Percentiles rank a stretch among this genome's conserved stretches.
Conservation (phyloP, 2,888 invertebrate species). For the Drosophila sordidula region DNA sequence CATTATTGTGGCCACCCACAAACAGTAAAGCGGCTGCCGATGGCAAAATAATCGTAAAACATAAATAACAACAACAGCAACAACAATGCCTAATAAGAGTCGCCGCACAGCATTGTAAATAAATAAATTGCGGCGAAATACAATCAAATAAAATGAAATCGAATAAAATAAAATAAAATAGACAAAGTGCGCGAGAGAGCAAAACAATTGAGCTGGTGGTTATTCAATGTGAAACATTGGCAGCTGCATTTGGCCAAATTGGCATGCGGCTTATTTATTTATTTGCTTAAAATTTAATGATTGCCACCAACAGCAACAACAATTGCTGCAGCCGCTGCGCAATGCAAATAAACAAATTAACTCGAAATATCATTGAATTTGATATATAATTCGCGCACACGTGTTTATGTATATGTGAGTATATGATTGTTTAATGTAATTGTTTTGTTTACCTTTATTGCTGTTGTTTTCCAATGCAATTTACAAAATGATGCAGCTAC, state of each 20-base stretch:
- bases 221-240: conserved; percentile 35
- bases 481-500: conserved; percentile 43
- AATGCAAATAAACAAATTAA: conserved; percentile 75
- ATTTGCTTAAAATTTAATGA: conserved; percentile 68
- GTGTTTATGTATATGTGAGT: background rate
- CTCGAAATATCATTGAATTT: conserved; percentile 69
- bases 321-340: conserved; percentile 25
- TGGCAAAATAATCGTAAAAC: conserved; percentile 38
- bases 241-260: conserved; percentile 55
- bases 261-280: conserved; percentile 66
- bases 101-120: conserved; percentile 25
- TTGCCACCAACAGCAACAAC: conserved; percentile 31
- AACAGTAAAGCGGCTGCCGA: conserved; percentile 25
- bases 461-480: conserved; percentile 42
- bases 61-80: conserved; percentile 26
- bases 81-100: conserved; percentile 43
- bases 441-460: conserved; percentile 64
- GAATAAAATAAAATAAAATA: conserved; percentile 30
- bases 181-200: background rate
- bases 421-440: conserved; percentile 60
- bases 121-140: conserved; percentile 36
- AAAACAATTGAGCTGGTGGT: conserved; percentile 23
- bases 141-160: conserved; percentile 36
- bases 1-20: conserved; percentile 73
- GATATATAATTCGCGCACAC: conserved; percentile 12